Percentiles rank a stretch among this genome's conserved stretches.
These are phyloP conservation scores for Apodemus sylvaticus DNA, from an alignment of 2,113 vertebrate species.

Conservation along the genomic window DNA sequence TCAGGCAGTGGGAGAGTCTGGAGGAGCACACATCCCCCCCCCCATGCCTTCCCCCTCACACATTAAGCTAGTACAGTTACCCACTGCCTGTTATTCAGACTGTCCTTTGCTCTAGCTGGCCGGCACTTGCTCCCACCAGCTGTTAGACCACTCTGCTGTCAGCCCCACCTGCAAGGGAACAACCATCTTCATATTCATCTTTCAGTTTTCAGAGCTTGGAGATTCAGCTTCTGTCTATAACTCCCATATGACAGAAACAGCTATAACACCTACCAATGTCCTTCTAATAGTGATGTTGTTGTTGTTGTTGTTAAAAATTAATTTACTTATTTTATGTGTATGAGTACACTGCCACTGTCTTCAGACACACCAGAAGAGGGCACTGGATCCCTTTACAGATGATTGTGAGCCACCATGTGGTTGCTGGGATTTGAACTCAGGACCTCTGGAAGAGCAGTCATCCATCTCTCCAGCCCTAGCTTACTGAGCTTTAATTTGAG, in stretches of 20 bases:
- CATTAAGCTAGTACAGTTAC: neutral
- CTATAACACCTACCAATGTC: neutral
- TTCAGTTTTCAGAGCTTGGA: neutral
- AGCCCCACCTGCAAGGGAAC: neutral
- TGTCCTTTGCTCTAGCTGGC: neutral
- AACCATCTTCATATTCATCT: neutral
- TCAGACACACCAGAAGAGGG: too few relatives aligned
- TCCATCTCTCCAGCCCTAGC: too few relatives aligned
- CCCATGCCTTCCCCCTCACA: accelerated
- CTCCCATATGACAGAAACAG: neutral
- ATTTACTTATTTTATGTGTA: too few relatives aligned
- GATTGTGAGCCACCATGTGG: too few relatives aligned
- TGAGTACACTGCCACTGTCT: too few relatives aligned
- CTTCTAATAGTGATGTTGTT: neutral
- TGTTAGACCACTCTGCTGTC: neutral
- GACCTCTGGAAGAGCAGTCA: too few relatives aligned
- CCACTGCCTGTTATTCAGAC: neutral
- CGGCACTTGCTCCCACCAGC: neutral
- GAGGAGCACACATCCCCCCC: neutral
- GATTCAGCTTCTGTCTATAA: neutral
- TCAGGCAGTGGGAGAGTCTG: neutral
- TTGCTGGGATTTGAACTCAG: too few relatives aligned
- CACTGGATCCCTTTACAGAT: too few relatives aligned
- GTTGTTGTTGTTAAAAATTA: too few relatives aligned
- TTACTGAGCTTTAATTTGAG: neutral